Evolutionary conservation across 1,140 invertebrate species (phyloP), one percentile per base, ranked within the genome.

Genomic region (Notospermus geniculatus): DNA sequence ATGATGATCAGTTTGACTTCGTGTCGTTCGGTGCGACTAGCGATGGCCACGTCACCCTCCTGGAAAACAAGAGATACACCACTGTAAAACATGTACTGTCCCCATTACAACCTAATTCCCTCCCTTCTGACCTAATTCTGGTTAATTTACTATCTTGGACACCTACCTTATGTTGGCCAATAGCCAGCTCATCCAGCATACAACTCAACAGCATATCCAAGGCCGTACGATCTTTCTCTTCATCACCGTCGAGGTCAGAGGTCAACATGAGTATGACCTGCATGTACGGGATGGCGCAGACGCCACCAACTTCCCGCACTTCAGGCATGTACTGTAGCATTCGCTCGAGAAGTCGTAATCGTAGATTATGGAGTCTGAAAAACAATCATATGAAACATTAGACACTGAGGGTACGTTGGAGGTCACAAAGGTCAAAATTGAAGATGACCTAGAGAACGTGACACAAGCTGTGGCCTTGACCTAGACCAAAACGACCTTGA

Each of bases 191-290:
- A 15, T 86, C 84, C 0, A 94, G 86, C 0, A 95, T 79, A 0
- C 88, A 85, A 43, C 85, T 84, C 0, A 97, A 83, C 7, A 96
- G 81, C 7, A 85, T 84, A 65, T 92, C 89, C 0, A 96, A 82
- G 29, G 89, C 89, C 0, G 84, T 82, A 67, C 87, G 86, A 59
- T 80, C 79, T 27, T 71, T 72, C 70, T 95, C 92, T 50, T 87
- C 85, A 66, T 93, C 91, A 2, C 88, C 88, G 79, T 95, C 92
- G 9, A 97, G 83, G 80, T 97, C 93, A 46, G 89, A 88, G 2
- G 92, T 92, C 29, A 97, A 82, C 88, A 96, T 94, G 4, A 96
- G 82, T 2, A 97, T 82, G 2, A 93, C 90, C 84, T 93, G 91
- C 82, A 95, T 88, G 64, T 91, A 91, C 0, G 95, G 94, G 77